A percentile compares a stretch with the other conserved stretches of the same genome.
phyloP scores from a whole-genome alignment of 2,888 invertebrate genomes.

The Diarsia dahlii region DNA sequence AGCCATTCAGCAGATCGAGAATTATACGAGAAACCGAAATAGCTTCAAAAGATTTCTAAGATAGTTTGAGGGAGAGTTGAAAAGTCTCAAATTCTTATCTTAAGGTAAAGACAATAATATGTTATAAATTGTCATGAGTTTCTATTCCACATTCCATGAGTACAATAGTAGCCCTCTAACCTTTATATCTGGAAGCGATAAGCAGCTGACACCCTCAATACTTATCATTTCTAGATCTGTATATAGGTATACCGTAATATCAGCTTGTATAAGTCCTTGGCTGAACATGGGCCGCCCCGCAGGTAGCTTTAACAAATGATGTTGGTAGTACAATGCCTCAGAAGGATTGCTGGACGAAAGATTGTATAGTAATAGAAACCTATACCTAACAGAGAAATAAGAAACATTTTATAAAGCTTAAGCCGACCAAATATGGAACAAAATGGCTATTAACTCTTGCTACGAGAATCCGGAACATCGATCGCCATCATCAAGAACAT shows the following conservation, averaged over 20 bases:
- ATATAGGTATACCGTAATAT: constrained; percentile 30
- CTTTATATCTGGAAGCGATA: constrained; percentile 57
- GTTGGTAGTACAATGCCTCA: background rate
- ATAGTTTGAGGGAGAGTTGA: constrained; percentile 49
- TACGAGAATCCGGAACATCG: constrained; percentile 43
- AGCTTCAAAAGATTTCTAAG: constrained; percentile 34
- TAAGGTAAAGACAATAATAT: constrained; percentile 34
- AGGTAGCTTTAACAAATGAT: constrained; percentile 27
- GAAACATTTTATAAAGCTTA: background rate
- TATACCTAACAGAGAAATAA: constrained; percentile 4
- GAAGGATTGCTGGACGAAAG: constrained; percentile 3
- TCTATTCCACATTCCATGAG: constrained; percentile 61
- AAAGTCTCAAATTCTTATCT: constrained; percentile 55
- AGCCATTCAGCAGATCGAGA: constrained; percentile 25
- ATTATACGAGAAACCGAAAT: constrained; percentile 28
- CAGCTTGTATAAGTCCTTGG: constrained; percentile 6
- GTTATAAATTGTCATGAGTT: constrained; percentile 62
- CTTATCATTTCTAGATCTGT: constrained; percentile 60
- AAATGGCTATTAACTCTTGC: constrained; percentile 37
- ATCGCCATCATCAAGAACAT: constrained; percentile 46
- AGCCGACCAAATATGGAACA: constrained; percentile 24
- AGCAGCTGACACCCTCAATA: constrained; percentile 63
- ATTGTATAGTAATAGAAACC: background rate
- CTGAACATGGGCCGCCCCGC: constrained; percentile 11
- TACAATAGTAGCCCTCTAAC: constrained; percentile 59